Evolutionary conservation across 2,797 vertebrate genomes (phyloP).

Genomic region (Anolis apletophallus): DNA sequence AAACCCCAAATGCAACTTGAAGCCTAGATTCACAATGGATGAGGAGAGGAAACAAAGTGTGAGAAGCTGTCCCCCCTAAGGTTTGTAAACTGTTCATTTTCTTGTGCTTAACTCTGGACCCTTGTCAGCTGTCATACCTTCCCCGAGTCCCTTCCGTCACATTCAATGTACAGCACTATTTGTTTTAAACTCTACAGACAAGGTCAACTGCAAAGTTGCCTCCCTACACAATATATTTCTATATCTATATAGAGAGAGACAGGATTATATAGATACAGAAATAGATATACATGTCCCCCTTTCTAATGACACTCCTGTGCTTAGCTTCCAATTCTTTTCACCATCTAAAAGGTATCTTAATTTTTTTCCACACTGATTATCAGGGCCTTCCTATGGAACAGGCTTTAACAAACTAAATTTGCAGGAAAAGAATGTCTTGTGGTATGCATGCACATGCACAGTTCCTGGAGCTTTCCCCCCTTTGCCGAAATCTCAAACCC

Average conservation of each 20-base stretch:
- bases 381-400: slow-evolving; percentile 84
- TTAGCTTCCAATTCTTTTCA: slow-evolving; percentile 70
- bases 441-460: slow-evolving; percentile 99
- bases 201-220: slow-evolving; percentile 75
- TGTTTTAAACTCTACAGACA: slow-evolving; percentile 68
- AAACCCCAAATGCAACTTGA: slow-evolving; percentile 87
- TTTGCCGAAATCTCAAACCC: slow-evolving; percentile 87
- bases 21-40: slow-evolving; percentile 88
- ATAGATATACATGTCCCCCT: slow-evolving; percentile 71
- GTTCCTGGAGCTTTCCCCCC: slow-evolving; percentile 74
- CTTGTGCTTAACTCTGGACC: slow-evolving; percentile 89
- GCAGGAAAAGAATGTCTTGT: slow-evolving; percentile 86
- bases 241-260: slow-evolving; percentile 39
- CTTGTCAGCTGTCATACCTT: slow-evolving; percentile 63
- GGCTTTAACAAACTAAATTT: slow-evolving; percentile 88
- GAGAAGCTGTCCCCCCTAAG: slow-evolving; percentile 90
- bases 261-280: slow-evolving; percentile 46
- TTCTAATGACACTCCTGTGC: slow-evolving; percentile 71
- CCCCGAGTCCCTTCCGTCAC: slow-evolving; percentile 70
- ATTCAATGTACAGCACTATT: slow-evolving; percentile 68
- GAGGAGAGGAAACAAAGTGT: slow-evolving; percentile 84
- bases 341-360: slow-evolving; percentile 75
- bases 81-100: slow-evolving; percentile 79
- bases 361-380: slow-evolving; percentile 75
- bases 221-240: slow-evolving; percentile 71